Conservation (phyloP, 2,797 vertebrate species). For the Distichodus sexfasciatus region DNA sequence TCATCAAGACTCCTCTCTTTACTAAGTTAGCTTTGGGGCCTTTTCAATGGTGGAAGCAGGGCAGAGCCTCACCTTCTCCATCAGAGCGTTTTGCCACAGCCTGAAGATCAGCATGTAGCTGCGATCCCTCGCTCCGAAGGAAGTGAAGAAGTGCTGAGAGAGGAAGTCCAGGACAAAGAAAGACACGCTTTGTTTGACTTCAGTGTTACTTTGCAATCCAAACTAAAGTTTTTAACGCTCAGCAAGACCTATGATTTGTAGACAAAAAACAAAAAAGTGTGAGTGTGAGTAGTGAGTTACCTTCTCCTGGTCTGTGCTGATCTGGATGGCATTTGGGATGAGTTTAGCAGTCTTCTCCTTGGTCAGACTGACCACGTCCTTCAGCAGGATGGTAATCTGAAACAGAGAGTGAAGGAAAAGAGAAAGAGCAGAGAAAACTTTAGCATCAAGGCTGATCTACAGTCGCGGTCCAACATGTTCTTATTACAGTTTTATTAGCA, state of each 20-base stretch:
- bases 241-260: too few relatives aligned
- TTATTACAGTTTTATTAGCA: too few relatives aligned
- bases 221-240: too few relatives aligned
- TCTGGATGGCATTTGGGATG: slow-evolving; percentile 92
- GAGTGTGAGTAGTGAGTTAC: slow-evolving; percentile 49
- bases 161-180: not conserved
- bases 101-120: slow-evolving; percentile 91
- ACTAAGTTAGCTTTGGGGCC: too few relatives aligned
- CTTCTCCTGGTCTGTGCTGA: slow-evolving; percentile 88
- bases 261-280: too few relatives aligned
- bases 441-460: accelerated
- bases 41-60: too few relatives aligned
- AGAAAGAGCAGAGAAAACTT: not conserved
- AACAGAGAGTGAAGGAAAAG: not conserved
- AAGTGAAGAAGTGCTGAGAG: slow-evolving; percentile 89
- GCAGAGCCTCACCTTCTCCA: slow-evolving; percentile 82
- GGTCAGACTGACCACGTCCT: slow-evolving; percentile 85
- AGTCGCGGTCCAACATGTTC: too few relatives aligned
- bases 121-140: slow-evolving; percentile 90
- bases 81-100: slow-evolving; percentile 88
- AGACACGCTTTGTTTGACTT: not conserved
- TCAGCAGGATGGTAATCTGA: slow-evolving; percentile 89
- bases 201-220: too few relatives aligned
- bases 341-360: slow-evolving; percentile 93
- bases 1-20: too few relatives aligned